phyloP scores from a whole-genome alignment of 1,140 invertebrate genomes.

The Lepidurus apus region DNA sequence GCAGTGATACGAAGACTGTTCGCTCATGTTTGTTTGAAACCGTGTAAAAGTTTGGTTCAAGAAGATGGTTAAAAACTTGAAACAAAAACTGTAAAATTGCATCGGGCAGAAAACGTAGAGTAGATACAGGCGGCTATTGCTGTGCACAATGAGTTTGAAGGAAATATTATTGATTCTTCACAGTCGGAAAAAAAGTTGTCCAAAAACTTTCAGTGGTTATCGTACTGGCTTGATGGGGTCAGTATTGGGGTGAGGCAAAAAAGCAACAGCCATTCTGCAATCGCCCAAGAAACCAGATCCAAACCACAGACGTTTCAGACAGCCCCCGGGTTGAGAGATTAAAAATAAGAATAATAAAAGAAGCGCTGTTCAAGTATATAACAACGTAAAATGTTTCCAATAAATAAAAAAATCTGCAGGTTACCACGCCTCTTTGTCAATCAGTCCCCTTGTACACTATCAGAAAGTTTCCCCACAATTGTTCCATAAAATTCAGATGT shows the following conservation, averaged over 20 bases:
- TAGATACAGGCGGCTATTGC: conserved; percentile 14
- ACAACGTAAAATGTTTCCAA: neutral
- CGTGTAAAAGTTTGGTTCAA: neutral
- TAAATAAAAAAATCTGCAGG: conserved; percentile 2
- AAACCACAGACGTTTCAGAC: neutral
- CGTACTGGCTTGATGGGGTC: neutral
- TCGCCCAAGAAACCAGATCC: neutral
- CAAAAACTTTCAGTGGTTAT: neutral
- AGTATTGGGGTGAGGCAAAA: neutral
- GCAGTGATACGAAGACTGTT: neutral
- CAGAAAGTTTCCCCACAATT: neutral
- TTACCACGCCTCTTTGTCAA: neutral
- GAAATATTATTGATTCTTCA: neutral
- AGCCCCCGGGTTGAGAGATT: neutral
- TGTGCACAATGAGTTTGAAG: neutral
- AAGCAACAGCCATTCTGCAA: neutral
- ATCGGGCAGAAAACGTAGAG: neutral
- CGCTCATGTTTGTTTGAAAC: neutral
- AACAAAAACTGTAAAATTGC: neutral
- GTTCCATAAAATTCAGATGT: neutral
- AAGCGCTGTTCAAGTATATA: neutral
- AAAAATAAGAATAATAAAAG: neutral
- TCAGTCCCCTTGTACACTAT: neutral
- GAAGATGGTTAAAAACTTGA: neutral
- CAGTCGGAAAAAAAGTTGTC: neutral